Evolutionary conservation across 2,797 vertebrate species (phyloP).

Genomic region (Geotrypetes seraphini): DNA sequence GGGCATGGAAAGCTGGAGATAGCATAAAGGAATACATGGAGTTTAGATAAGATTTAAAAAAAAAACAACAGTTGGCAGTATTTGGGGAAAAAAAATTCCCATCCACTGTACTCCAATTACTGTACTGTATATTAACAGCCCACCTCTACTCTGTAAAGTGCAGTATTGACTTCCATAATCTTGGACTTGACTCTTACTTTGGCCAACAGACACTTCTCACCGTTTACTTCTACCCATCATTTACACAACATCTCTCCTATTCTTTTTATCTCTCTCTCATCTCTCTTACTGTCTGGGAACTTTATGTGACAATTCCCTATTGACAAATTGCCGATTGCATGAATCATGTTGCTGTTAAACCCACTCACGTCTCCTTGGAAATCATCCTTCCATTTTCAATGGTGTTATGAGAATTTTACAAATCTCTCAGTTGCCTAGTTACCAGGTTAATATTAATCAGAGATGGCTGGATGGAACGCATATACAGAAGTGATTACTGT

Average conservation of each 20-base stretch:
- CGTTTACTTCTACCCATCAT: too few species aligned
- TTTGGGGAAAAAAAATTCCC: too few species aligned
- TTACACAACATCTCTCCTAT: too few species aligned
- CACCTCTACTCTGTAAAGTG: neutral
- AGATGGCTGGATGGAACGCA: slow-evolving; percentile 17
- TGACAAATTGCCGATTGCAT: slow-evolving; percentile 10
- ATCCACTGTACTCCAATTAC: too few species aligned
- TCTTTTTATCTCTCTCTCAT: neutral
- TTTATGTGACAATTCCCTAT: neutral
- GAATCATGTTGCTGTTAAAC: slow-evolving; percentile 19
- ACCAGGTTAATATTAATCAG: slow-evolving; percentile 34
- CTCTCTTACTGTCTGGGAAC: neutral
- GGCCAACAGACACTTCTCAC: too few species aligned
- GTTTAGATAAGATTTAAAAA: too few species aligned
- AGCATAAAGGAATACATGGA: too few species aligned
- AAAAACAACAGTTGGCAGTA: too few species aligned
- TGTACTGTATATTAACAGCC: too few species aligned
- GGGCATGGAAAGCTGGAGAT: too few species aligned
- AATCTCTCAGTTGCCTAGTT: slow-evolving; percentile 45
- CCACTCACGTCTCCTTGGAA: slow-evolving; percentile 17
- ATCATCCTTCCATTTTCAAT: slow-evolving; percentile 7
- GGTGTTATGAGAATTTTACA: slow-evolving; percentile 21
- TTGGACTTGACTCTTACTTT: neutral
- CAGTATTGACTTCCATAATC: neutral
- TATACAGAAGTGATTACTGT: slow-evolving; percentile 14